Base-by-base conservation (phyloP, 2,113 vertebrate genomes). In the Chaetura pelagica region DNA sequence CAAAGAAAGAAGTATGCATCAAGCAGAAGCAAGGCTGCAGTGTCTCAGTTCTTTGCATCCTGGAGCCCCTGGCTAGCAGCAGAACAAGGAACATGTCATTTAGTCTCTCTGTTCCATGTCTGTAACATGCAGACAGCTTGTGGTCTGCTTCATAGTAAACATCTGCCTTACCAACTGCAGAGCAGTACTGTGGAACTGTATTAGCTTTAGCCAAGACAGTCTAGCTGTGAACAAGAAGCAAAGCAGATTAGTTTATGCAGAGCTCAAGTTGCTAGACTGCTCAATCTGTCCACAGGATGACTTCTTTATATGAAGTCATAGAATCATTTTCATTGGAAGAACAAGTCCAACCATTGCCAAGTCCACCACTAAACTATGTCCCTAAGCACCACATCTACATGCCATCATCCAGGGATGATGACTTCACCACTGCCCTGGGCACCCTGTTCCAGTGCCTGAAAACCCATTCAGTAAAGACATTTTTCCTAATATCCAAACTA, bases 101-200 rank as follows among this genome's bases (percentile, higher is more conserved):
- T 51, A 62, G 19, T 61, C 42, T 78, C 61, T 26, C 68, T 34
- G 21, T 34, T 90, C 49, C 22, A 42, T 23, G 18, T 13, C 76
- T 49, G n/a, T n/a, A 14, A 46, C 0, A 0, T 2, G 19, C 51
- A 58, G n/a, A 2, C 30, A 22, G 75, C 46, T 44, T 80, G 30
- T 15, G 20, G 58, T 20, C 63, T 61, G 14, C 54, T 67, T 62
- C 77, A 29, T 19, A 67, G 42, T 54, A 52, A 46, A 35, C 23
- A 24, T 38, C 59, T 59, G 9, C 67, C 71, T 54, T 57, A 75
- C 38, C 23, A 40, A 26, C 26, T n/a, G 35, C 44, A 38, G 22
- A 54, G 16, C 16, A 9, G n/a, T 48, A 6, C 52, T 11, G 13
- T 29, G 40, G 30, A 57, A 15, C n/a, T 1, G 0, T 22, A 7